These are phyloP conservation scores for Morpho helenor DNA, from an alignment of 2,888 invertebrate genomes.

Conservation along the genomic window DNA sequence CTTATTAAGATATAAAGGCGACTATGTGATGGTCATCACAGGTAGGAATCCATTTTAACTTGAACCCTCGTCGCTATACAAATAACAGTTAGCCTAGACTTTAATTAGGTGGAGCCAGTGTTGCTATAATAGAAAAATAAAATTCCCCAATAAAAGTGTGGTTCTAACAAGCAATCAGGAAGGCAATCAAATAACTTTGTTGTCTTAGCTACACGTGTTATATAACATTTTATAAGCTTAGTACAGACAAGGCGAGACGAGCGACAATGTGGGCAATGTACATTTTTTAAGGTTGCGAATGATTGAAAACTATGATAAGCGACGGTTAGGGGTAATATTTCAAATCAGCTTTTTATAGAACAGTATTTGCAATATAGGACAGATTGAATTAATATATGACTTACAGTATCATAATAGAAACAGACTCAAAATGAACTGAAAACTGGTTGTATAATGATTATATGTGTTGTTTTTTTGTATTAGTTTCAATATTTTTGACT, in stretches of 20 bases:
- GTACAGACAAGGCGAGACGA: neutral
- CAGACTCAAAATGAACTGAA: too few relatives aligned
- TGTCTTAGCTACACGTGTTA: conserved; percentile 31
- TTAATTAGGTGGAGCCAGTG: conserved; percentile 16
- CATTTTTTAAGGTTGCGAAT: too few relatives aligned
- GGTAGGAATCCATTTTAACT: conserved; percentile 21
- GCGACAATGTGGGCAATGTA: too few relatives aligned
- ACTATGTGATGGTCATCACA: conserved; percentile 22
- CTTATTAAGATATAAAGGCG: conserved; percentile 53
- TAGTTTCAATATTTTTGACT: too few relatives aligned
- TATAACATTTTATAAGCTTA: conserved; percentile 28
- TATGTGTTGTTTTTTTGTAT: too few relatives aligned
- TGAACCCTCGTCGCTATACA: conserved; percentile 19
- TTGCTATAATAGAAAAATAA: conserved; percentile 35
- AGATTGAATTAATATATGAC: too few relatives aligned
- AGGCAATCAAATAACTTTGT: conserved; percentile 42
- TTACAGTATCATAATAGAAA: too few relatives aligned
- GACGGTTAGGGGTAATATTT: too few relatives aligned
- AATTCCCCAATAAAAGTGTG: conserved; percentile 38
- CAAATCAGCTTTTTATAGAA: too few relatives aligned
- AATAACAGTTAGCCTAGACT: conserved; percentile 11
- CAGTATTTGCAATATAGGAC: too few relatives aligned
- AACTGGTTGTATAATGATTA: too few relatives aligned
- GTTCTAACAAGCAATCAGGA: conserved; percentile 42
- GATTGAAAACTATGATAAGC: too few relatives aligned